These are phyloP conservation scores for Lacanobia wlatinum DNA, from an alignment of 2,888 invertebrate genomes.

Conservation along the genomic window DNA sequence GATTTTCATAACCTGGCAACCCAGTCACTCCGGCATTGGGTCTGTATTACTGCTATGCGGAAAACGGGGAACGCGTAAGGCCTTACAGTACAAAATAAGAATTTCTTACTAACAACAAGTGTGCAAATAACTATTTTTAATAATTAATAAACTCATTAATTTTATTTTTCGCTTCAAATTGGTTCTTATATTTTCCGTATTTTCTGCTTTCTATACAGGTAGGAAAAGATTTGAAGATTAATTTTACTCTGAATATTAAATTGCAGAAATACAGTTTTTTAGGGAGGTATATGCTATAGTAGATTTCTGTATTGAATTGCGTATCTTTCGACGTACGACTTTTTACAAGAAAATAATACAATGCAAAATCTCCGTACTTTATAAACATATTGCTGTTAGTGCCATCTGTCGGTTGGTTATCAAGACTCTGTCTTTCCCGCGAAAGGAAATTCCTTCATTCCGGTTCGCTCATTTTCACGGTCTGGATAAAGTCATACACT, in stretches of 20 bases:
- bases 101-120: conserved; percentile 29
- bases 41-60: conserved; percentile 86
- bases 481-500: no score
- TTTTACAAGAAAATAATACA: not conserved
- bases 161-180: not conserved
- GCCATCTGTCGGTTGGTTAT: conserved; percentile 26
- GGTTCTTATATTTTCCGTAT: not conserved
- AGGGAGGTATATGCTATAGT: not conserved
- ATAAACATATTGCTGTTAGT: not conserved
- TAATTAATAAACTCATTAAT: not conserved
- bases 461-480: no score
- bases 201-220: not conserved
- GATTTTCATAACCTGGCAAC: conserved; percentile 69
- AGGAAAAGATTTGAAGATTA: not conserved
- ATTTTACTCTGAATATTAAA: not conserved
- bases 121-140: not conserved
- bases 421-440: not conserved
- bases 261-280: not conserved
- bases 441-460: not conserved
- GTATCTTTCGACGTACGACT: not conserved
- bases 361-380: not conserved
- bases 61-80: conserved; percentile 67
- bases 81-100: conserved; percentile 33
- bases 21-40: conserved; percentile 75
- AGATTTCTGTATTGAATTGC: not conserved